phyloP scores from a whole-genome alignment of 2,797 vertebrate species.

The Crocidura indochinensis region DNA sequence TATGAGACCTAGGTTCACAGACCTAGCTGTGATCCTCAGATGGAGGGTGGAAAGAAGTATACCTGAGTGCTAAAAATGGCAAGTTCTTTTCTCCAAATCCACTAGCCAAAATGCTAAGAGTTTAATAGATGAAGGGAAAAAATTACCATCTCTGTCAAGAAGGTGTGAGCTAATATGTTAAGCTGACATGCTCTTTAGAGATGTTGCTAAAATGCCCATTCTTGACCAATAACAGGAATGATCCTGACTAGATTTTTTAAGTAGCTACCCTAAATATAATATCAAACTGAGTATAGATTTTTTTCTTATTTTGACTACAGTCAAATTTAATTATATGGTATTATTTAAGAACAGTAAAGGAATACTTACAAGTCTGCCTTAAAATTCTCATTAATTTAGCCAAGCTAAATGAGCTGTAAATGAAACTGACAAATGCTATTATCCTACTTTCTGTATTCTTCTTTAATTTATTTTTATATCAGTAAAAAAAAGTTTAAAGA shows the following conservation, averaged over 20 bases:
- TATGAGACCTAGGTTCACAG: too few relatives aligned
- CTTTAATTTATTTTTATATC: conserved; percentile 83
- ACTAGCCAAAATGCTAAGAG: background rate
- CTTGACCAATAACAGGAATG: background rate
- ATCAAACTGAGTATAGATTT: conserved; percentile 56
- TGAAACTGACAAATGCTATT: conserved; percentile 85
- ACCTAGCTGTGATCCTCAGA: too few relatives aligned
- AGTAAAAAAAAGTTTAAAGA: conserved; percentile 83
- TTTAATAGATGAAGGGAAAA: background rate
- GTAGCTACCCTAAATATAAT: conserved; percentile 15
- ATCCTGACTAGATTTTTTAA: conserved; percentile 2
- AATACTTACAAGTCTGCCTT: conserved; percentile 78
- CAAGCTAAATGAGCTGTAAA: conserved; percentile 86
- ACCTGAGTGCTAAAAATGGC: background rate
- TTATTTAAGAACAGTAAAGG: conserved; percentile 80
- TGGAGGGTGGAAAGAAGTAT: too few relatives aligned
- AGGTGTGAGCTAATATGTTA: background rate
- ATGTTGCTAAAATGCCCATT: background rate
- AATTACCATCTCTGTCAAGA: background rate
- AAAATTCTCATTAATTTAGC: conserved; percentile 87
- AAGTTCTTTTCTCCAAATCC: background rate
- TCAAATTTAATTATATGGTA: conserved; percentile 76
- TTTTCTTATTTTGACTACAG: conserved; percentile 78
- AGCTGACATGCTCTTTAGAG: background rate
- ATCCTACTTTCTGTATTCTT: conserved; percentile 68